Percentiles rank a stretch among this genome's conserved stretches.
Evolutionary conservation across 2,888 invertebrate genomes (phyloP).

Genomic region (Aspidiotus rigidus): DNA sequence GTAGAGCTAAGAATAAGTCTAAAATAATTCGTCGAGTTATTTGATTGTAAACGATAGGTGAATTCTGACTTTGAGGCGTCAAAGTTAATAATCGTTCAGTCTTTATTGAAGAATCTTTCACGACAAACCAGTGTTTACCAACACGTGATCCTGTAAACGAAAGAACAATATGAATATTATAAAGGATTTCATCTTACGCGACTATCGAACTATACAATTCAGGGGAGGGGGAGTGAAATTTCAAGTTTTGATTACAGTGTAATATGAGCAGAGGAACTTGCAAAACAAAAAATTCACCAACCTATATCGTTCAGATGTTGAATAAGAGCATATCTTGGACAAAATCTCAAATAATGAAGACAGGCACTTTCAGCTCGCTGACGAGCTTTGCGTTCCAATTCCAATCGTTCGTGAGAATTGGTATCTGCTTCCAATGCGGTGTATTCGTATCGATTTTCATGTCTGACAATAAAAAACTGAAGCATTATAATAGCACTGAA

Average conservation of each 20-base stretch:
- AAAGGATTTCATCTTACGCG: not conserved
- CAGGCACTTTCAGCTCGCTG: conserved; percentile 60
- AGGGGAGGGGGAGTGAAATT: no score
- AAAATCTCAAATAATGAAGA: conserved; percentile 53
- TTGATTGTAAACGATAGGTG: conserved; percentile 55
- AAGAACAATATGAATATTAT: not conserved
- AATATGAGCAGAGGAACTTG: no score
- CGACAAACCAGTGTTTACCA: conserved; percentile 85
- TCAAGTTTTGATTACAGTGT: no score
- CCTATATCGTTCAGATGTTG: conserved; percentile 72
- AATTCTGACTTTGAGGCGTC: conserved; percentile 54
- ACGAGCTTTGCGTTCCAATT: conserved; percentile 55
- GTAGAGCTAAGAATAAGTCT: conserved; percentile 72
- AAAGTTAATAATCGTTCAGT: conserved; percentile 67
- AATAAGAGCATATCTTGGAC: conserved; percentile 65
- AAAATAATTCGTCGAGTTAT: conserved; percentile 60
- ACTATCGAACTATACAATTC: no score
- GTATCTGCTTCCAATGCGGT: conserved; percentile 56
- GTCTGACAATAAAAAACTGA: conserved; percentile 40
- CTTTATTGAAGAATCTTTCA: conserved; percentile 70
- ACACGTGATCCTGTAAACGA: conserved; percentile 56
- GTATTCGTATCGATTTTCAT: conserved; percentile 54
- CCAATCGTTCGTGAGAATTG: conserved; percentile 51
- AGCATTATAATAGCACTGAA: no score
- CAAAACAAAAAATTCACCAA: conserved; percentile 40